Evolutionary conservation across 2,888 invertebrate species (phyloP).

Genomic region (Silvanus unidentatus): DNA sequence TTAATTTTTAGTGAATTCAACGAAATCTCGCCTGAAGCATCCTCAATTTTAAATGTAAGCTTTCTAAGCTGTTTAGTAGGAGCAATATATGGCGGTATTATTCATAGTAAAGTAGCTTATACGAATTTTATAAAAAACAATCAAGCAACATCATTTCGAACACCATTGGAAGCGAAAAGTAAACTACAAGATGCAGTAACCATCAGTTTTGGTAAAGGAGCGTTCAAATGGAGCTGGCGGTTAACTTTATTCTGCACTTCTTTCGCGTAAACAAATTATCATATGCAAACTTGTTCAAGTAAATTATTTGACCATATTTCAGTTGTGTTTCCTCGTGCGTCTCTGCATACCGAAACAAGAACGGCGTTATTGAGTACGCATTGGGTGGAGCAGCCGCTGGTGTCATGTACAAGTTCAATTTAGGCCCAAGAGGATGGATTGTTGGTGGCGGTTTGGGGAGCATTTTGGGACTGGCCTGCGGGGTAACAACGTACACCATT

Average conservation of each 20-base stretch:
- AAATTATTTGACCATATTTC: slow-evolving; percentile 30
- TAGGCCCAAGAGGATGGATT: slow-evolving; percentile 62
- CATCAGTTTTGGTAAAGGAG: slow-evolving; percentile 66
- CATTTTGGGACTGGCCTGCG: slow-evolving; percentile 56
- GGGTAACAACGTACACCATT: slow-evolving; percentile 50
- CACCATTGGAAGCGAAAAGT: slow-evolving; percentile 64
- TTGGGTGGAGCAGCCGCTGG: slow-evolving; percentile 62
- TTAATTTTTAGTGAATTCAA: slow-evolving; percentile 58
- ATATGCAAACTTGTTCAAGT: not conserved
- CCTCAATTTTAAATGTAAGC: slow-evolving; percentile 55
- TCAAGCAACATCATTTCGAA: slow-evolving; percentile 63
- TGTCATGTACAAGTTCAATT: slow-evolving; percentile 58
- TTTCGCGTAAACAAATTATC: slow-evolving; percentile 55
- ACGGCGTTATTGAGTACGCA: slow-evolving; percentile 61
- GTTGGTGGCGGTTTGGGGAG: slow-evolving; percentile 62
- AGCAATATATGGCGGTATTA: slow-evolving; percentile 59
- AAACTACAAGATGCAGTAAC: slow-evolving; percentile 66
- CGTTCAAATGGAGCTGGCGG: slow-evolving; percentile 63
- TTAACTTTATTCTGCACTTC: slow-evolving; percentile 60
- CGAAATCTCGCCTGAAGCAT: slow-evolving; percentile 56
- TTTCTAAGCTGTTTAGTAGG: slow-evolving; percentile 58
- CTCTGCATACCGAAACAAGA: slow-evolving; percentile 62
- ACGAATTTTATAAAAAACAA: slow-evolving; percentile 66
- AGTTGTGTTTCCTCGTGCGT: slow-evolving; percentile 60
- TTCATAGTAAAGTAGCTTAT: slow-evolving; percentile 55